Evolutionary conservation across 2,888 invertebrate species (phyloP), one percentile per base, ranked within the genome.

Genomic region (Mythimna albipuncta): DNA sequence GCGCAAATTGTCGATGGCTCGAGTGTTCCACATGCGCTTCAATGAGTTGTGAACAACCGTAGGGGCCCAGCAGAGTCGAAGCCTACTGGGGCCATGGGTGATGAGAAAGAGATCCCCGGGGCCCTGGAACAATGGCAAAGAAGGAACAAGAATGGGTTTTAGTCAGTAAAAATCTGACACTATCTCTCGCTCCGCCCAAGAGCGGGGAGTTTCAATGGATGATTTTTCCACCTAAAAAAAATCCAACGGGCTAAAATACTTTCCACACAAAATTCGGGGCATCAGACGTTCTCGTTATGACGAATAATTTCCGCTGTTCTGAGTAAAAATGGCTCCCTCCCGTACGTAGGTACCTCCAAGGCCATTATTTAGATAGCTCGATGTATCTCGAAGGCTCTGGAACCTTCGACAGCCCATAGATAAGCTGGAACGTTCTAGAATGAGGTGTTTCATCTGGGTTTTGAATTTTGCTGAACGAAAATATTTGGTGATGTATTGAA

Each of bases 291-390:
- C 13, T 72, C 69, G 61, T 76, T 69, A 79, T 73, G 75, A 65
- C 59, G 64, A 59, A 78, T 84, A 85, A 85, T 85, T 84, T 85
- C 85, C 86, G 82, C 66, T 10, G 61, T 64, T 73, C 71, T 70
- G 67, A 74, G 70, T 73, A 81, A 81, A 85, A 85, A 81, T 85
- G 65, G 83, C 64, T 70, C 61, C 64, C 72, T 68, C 59, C 16
- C 47, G 69, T 50, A 61, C 67, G 66, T 52, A 1, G 44, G 67
- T 54, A 61, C 74, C 77, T 73, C 63, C 13, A 69, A 71, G 38
- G 54, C 69, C 64, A 75, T 82, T 82, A 85, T 54, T 82, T 74
- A 79, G 78, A 86, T 82, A 77, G 66, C 69, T 74, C 65, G 59
- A 78, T 76, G 74, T 79, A 80, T 82, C 79, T 82, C 54, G 44